phyloP scores from a whole-genome alignment of 2,888 invertebrate species.

The Chrysodeixis includens region DNA sequence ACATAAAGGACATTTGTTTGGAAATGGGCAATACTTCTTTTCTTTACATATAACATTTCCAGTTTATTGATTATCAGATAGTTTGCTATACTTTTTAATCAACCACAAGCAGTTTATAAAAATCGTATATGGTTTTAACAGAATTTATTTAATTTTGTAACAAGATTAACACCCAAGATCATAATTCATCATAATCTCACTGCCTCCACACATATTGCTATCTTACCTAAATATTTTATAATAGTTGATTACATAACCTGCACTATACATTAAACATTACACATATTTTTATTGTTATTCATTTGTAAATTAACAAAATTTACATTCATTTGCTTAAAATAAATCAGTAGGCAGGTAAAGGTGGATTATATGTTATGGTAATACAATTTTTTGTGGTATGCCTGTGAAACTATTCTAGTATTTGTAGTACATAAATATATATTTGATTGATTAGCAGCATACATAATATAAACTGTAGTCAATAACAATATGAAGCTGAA shows the following conservation, averaged over 20 bases:
- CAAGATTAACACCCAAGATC: conserved; percentile 35
- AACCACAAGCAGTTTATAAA: neutral
- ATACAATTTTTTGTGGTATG: conserved; percentile 39
- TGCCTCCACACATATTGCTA: conserved; percentile 44
- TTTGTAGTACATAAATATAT: conserved; percentile 17
- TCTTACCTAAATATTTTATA: conserved; percentile 29
- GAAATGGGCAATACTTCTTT: conserved; percentile 1
- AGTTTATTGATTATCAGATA: neutral
- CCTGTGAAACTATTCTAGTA: conserved; percentile 25
- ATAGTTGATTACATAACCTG: conserved; percentile 45
- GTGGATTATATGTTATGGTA: conserved; percentile 51
- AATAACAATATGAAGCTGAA: conserved; percentile 21
- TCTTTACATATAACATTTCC: neutral
- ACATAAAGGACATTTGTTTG: conserved; percentile 2
- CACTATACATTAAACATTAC: conserved; percentile 29
- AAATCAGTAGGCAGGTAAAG: conserved; percentile 37
- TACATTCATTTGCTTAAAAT: conserved; percentile 35
- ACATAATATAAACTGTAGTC: conserved; percentile 17
- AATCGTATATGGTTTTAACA: neutral
- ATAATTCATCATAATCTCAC: conserved; percentile 63
- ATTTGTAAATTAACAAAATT: conserved; percentile 31
- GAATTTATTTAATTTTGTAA: conserved; percentile 23
- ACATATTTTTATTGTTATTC: conserved; percentile 38
- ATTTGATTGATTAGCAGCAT: conserved; percentile 21
- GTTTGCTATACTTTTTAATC: neutral